Base-by-base conservation (phyloP, 2,113 vertebrate species). In the Megaceryle maxima region DNA sequence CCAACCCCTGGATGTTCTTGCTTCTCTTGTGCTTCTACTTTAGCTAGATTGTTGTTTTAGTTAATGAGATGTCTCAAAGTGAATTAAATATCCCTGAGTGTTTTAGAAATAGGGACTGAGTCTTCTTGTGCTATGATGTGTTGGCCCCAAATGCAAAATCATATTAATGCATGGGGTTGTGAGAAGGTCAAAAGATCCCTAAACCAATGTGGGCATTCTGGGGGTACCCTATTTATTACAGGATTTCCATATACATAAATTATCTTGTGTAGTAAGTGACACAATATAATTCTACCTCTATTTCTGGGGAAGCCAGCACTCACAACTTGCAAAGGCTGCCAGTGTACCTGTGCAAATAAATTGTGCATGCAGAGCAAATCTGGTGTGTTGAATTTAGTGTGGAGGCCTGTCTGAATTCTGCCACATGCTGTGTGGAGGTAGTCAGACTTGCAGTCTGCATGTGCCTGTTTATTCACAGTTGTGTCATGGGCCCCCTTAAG, bases 1-100 rank as follows among this genome's bases (percentile, higher is more conserved):
- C 79, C 86, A 57, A 62, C 79, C 68, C 79, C 64, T 1, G 13
- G 59, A 90, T 81, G 72, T 93, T 94, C 90, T 91, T 88, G 43
- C 92, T 95, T 92, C 66, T 92, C 73, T 51, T 92, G 57, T 92
- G 66, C 60, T 92, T 63, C 90, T 91, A 46, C 86, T 88, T 82
- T 29, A 96, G 64, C n/a, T 83, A 37, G 26, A 29, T 64, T 76
- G 93, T 81, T 88, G 62, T 92, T 94, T 87, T 66, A 83, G 69
- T 83, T 93, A 87, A 90, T 92, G 69, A 87, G 76, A 43, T 72
- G 39, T 75, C 86, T 87, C 39, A 51, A 72, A 87, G 48, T 66
- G 50, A 94, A 87, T 87, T 67, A 88, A 93, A 88, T 81, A 79
- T 50, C 72, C 41, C 57, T 37, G 33, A 56, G 48, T 44, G 44